These are phyloP conservation scores for Larimichthys crocea DNA, from an alignment of 2,113 vertebrate species.

Conservation along the genomic window DNA sequence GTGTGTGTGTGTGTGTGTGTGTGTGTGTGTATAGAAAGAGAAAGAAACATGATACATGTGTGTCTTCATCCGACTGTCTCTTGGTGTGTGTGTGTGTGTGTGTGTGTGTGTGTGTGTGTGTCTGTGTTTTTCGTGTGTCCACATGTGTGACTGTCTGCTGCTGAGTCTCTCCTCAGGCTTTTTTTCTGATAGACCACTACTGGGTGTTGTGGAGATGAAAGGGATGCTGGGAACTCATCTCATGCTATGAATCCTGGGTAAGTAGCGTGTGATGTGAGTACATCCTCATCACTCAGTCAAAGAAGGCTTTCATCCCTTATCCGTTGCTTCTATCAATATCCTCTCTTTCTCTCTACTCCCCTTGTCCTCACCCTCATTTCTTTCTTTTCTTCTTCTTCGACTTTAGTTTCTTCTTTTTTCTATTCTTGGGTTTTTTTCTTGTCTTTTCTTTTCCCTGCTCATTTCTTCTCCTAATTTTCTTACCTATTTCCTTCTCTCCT, in stretches of 20 bases:
- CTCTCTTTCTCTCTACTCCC: slow-evolving; percentile 43
- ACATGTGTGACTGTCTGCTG: slow-evolving; percentile 49
- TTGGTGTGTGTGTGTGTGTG: background rate
- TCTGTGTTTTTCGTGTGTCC: slow-evolving; percentile 31
- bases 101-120: slow-evolving; percentile 1
- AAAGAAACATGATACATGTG: too few species aligned
- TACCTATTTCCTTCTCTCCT: slow-evolving; percentile 27
- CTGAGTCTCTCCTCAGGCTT: slow-evolving; percentile 65
- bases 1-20: too few species aligned
- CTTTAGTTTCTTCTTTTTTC: slow-evolving; percentile 37
- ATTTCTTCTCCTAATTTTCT: slow-evolving; percentile 31
- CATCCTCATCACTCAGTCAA: slow-evolving; percentile 75
- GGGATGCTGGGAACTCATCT: slow-evolving; percentile 83
- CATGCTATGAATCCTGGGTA: slow-evolving; percentile 82
- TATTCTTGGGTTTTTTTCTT: too few species aligned
- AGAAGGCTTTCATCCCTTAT: slow-evolving; percentile 79
- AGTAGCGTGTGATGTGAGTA: slow-evolving; percentile 79
- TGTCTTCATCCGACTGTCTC: background rate
- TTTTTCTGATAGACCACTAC: slow-evolving; percentile 72
- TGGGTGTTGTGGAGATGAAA: slow-evolving; percentile 78
- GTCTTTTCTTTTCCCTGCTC: background rate
- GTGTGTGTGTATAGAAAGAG: too few species aligned
- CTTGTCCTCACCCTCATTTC: slow-evolving; percentile 37
- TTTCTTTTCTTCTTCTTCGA: slow-evolving; percentile 41
- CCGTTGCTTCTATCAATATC: slow-evolving; percentile 66